A percentile compares a stretch with the other conserved stretches of the same genome.
phyloP scores from a whole-genome alignment of 2,797 vertebrate species.

The Leontocebus nigricollis region DNA sequence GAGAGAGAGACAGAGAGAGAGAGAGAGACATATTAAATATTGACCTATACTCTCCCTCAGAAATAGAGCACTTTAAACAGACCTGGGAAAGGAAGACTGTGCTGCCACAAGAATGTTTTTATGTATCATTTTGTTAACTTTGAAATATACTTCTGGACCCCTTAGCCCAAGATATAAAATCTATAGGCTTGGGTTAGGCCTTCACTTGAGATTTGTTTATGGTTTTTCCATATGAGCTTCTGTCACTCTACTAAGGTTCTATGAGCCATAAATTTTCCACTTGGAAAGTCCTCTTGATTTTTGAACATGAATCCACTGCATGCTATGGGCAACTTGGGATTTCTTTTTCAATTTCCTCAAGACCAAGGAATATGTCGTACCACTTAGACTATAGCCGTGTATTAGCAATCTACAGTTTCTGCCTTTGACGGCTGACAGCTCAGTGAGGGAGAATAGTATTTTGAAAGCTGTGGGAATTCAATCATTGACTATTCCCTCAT shows the following conservation, averaged over 20 bases:
- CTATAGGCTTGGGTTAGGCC: constrained; percentile 4
- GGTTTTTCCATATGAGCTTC: constrained; percentile 13
- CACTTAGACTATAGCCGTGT: constrained; percentile 21
- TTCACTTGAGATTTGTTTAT: constrained; percentile 49
- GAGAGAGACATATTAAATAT: background rate
- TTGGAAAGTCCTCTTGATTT: constrained; percentile 60
- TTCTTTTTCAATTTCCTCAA: constrained; percentile 68
- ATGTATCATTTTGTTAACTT: constrained; percentile 40
- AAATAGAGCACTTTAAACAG: constrained; percentile 34
- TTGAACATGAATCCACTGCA: constrained; percentile 38
- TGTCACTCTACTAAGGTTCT: constrained; percentile 33
- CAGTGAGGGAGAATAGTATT: constrained; percentile 24
- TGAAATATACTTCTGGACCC: constrained; percentile 26
- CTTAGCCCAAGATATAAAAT: constrained; percentile 16
- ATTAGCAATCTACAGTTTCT: constrained; percentile 40
- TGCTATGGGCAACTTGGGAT: constrained; percentile 53
- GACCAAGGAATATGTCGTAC: constrained; percentile 19
- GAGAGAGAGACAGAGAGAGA: no score
- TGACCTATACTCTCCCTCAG: background rate
- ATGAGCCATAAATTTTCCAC: constrained; percentile 46
- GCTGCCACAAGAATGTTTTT: background rate
- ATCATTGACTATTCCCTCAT: constrained; percentile 39
- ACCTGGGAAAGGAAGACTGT: background rate
- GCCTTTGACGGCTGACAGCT: constrained; percentile 51
- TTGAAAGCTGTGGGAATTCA: constrained; percentile 60